Evolutionary conservation across 2,797 vertebrate genomes (phyloP), one percentile per base, ranked within the genome.

Genomic region (Danio aesculapii): DNA sequence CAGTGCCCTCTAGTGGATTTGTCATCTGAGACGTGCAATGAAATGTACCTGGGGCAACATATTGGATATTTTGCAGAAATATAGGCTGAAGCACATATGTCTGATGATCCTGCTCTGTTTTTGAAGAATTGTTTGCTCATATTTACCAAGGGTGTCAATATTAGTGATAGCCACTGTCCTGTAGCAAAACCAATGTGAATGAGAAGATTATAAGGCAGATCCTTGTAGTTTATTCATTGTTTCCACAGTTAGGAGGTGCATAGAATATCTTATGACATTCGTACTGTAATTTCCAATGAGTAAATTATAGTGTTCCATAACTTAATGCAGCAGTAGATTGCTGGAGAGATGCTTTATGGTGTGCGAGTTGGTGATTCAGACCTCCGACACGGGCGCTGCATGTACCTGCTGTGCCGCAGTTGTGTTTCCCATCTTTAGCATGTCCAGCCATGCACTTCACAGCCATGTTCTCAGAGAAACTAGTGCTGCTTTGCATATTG

Each of bases 301-400:
- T 74, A 75, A 79, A 79, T 79, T 52, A 83, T 74, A 81, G 72
- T 77, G 62, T 55, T 78, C 46, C 57, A 8, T 21, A 53, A 79
- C 47, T 53, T 49, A 41, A 59, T 53, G 67, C 39, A 70, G 64
- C 75, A 66, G 64, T 52, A 81, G 77, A 75, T 84, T 79, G 58
- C 78, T 78, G 64, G 74, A 78, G 77, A 77, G 80, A 71, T 66
- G 55, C 69, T 74, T 72, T 78, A 69, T 75, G 75, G 64, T 77
- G 73, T 72, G 80, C 75, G 17, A 75, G 64, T 73, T 55, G 76
- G 77, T 83, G 83, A 84, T 82, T 84, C 81, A 86, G 76, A 81
- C 46, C 74, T 77, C n/a, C 19, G 30, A 75, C 77, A 67, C 81
- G 47, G 81, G 73, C n/a, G 14, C 52, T 70, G 47, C 81, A 50